Conservation (phyloP, 2,888 invertebrate genomes). For the Hirudinaria manillensis region DNA sequence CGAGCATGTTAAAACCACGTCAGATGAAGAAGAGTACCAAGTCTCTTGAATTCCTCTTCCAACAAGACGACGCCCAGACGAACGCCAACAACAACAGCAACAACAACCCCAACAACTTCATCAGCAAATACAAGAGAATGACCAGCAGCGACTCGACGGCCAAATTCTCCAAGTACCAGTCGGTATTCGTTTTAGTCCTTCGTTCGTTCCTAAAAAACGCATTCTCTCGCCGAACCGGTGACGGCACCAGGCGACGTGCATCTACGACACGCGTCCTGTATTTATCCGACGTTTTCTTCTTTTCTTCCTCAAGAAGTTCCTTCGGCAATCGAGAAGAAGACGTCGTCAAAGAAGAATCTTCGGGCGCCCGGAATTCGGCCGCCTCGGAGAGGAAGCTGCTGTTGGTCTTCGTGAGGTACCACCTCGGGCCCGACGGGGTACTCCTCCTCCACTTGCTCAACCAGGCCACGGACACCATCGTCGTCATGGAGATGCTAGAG, state of each 20-base stretch:
- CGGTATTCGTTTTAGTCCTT: too few relatives aligned
- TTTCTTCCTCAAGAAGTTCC: neutral
- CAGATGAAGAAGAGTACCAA: too few relatives aligned
- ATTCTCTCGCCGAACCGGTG: too few relatives aligned
- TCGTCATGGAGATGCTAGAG: conserved; percentile 34
- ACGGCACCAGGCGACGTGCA: too few relatives aligned
- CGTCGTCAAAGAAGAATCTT: conserved; percentile 11
- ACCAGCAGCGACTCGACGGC: neutral
- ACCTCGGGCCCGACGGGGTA: conserved; percentile 37
- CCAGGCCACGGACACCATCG: conserved; percentile 37
- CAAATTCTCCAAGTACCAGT: neutral
- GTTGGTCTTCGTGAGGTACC: conserved; percentile 30
- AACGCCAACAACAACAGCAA: conserved; percentile 1
- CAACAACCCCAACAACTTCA: conserved; percentile 1
- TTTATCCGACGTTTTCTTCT: too few relatives aligned
- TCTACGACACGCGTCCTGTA: too few relatives aligned
- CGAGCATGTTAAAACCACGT: too few relatives aligned
- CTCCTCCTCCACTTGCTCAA: conserved; percentile 37
- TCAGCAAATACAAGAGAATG: neutral
- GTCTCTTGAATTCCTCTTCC: too few relatives aligned
- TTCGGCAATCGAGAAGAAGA: neutral
- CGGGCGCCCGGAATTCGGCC: neutral
- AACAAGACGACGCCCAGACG: too few relatives aligned
- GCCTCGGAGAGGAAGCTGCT: conserved; percentile 1
- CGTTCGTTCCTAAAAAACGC: too few relatives aligned